Evolutionary conservation across 2,888 invertebrate species (phyloP).

Genomic region (Imbricaverruca yamaguchii): DNA sequence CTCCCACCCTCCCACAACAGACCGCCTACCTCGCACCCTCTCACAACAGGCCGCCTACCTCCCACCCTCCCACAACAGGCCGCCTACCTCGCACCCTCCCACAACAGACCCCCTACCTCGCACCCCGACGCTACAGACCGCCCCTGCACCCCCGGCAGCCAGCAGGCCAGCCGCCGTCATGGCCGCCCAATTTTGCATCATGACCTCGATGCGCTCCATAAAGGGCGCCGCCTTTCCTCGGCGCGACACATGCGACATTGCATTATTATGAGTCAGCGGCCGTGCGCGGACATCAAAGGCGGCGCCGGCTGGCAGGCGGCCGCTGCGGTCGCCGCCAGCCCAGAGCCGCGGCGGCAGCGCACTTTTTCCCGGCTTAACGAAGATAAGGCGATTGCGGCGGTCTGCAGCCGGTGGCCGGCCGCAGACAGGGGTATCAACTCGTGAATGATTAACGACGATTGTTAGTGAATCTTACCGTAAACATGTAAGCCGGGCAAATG

Average conservation of each 20-base stretch:
- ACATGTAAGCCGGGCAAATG: neutral
- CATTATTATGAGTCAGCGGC: slow-evolving; percentile 10
- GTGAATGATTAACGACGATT: neutral
- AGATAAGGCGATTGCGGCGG: slow-evolving; percentile 6
- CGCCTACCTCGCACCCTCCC: no score
- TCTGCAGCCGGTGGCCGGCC: neutral
- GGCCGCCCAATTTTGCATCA: neutral
- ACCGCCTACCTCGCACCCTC: no score
- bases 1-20: no score
- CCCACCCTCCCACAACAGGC: no score
- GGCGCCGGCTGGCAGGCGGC: neutral
- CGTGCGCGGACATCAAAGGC: neutral
- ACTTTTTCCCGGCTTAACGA: slow-evolving; percentile 5
- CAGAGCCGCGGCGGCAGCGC: neutral
- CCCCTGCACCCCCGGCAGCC: no score
- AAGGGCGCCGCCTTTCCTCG: neutral
- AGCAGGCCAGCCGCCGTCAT: neutral
- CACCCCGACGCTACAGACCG: no score
- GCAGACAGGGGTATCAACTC: neutral
- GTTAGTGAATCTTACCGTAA: neutral
- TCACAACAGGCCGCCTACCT: no score
- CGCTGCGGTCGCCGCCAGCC: neutral
- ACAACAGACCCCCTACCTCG: no score
- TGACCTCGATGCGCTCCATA: neutral
- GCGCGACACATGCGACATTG: slow-evolving; percentile 11